Base-by-base conservation (phyloP, 2,888 invertebrate species). In the Pteria penguin region DNA sequence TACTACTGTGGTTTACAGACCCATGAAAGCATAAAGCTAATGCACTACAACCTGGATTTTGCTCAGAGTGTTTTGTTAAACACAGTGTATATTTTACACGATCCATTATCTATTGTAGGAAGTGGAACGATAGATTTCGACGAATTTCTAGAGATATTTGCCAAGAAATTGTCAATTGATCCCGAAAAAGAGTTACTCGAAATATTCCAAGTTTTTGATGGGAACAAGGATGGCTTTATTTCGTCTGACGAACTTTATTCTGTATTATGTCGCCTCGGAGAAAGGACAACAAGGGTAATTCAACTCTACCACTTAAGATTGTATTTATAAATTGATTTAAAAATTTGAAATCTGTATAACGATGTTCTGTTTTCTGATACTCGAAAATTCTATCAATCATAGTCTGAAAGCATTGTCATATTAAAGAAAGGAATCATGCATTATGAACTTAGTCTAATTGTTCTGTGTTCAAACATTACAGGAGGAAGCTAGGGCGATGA, bases 71-170 rank as follows among this genome's bases (percentile, higher is more conserved):
- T 31, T 5, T 33, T 33, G 18, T 63, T 5, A 33, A 36, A 36
- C 24, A 5, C 22, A 57, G 27, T 0, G 18, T 8, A n/a, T 26
- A 8, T n/a, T 0, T 8, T 57, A n/a, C 29, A 0, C 22, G 4
- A 29, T 3, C n/a, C 33, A 2, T 61, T 54, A 45, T 11, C 14
- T 31, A 29, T 79, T 78, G 1, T 82, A 90, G 90, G 80, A 62
- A 87, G 87, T 36, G 90, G 90, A 22, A 87, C 87, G 11, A 89
- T 90, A 31, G 90, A 90, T 78, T 90, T 90, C 79, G 87, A 87
- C 36, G 90, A 90, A 79, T 90, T 90, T 78, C 81, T 89, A 26
- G 83, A 86, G 70, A 89, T 90, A 32, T 90, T 90, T 78, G 85
- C 86, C 4, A 81, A 85, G 45, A 89, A 89, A 72, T 77, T 90